Conservation (phyloP, 2,113 vertebrate genomes). For the Sapayoa aenigma region DNA sequence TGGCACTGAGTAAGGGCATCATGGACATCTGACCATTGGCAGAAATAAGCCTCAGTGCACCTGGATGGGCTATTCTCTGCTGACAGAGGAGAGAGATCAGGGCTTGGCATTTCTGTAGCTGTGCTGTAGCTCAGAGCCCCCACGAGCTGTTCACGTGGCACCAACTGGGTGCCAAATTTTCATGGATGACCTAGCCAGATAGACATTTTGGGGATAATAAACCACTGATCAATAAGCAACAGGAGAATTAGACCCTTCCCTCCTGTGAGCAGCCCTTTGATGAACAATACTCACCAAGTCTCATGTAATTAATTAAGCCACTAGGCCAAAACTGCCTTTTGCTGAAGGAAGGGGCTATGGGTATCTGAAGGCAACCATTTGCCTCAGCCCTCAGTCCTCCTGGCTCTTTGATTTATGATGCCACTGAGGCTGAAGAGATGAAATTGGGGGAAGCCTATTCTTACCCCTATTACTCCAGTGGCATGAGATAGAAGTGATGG, state of each 20-base stretch:
- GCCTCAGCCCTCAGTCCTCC: neutral
- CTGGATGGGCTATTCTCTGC: neutral
- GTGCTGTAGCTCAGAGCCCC: neutral
- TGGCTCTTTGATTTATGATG: neutral
- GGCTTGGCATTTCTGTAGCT: neutral
- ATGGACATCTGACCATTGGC: neutral
- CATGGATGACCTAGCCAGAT: neutral
- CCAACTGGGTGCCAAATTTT: neutral
- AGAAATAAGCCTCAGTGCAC: neutral
- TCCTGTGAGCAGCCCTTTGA: neutral
- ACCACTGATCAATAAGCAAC: neutral
- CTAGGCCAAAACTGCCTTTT: neutral
- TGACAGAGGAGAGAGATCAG: neutral
- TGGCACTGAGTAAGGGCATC: neutral
- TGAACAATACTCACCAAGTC: neutral
- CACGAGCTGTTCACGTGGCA: accelerated
- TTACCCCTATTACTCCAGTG: neutral
- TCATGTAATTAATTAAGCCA: neutral
- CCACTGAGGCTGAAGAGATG: neutral
- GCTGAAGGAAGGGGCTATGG: neutral
- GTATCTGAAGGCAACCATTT: neutral
- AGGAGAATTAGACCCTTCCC: neutral
- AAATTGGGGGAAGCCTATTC: neutral
- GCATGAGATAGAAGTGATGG: neutral
- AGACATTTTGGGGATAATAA: neutral